Percentiles rank a stretch among this genome's conserved stretches.
phyloP scores from a whole-genome alignment of 2,113 vertebrate genomes.

The Siniperca chuatsi region DNA sequence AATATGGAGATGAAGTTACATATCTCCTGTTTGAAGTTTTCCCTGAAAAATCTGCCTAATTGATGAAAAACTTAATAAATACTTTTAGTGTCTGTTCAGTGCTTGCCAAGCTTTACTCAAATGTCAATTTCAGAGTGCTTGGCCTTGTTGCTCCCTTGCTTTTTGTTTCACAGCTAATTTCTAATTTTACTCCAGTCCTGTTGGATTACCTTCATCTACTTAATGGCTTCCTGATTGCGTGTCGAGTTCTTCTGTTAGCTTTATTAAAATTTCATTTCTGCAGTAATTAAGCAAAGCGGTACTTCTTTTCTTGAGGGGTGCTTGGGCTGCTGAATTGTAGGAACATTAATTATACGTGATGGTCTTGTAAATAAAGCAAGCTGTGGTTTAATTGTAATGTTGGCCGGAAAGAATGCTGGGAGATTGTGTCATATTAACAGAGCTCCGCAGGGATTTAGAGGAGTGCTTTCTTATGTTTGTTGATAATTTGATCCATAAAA shows the following conservation, averaged over 20 bases:
- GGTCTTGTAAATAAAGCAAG: constrained; percentile 79
- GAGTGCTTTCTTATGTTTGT: constrained; percentile 62
- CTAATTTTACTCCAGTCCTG: constrained; percentile 75
- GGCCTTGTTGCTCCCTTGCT: constrained; percentile 57
- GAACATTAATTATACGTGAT: constrained; percentile 78
- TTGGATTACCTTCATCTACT: constrained; percentile 80
- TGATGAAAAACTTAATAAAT: constrained; percentile 1
- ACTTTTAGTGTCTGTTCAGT: constrained; percentile 1
- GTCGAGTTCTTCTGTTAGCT: constrained; percentile 79
- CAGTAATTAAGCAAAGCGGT: constrained; percentile 79
- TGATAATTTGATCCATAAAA: constrained; percentile 67
- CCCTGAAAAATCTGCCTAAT: constrained; percentile 9
- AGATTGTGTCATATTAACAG: constrained; percentile 67
- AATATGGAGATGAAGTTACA: constrained; percentile 11
- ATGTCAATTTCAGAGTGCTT: constrained; percentile 55
- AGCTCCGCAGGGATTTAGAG: constrained; percentile 6
- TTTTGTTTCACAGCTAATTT: constrained; percentile 62
- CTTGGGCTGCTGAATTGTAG: constrained; percentile 72
- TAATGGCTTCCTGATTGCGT: constrained; percentile 80
- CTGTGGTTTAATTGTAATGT: constrained; percentile 67
- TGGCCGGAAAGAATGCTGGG: constrained; percentile 65
- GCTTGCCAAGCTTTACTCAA: constrained; percentile 60
- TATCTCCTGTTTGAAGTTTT: constrained; percentile 23
- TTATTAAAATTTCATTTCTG: constrained; percentile 81
- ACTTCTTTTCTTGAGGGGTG: constrained; percentile 74